Evolutionary conservation across 1,140 invertebrate species (phyloP).

Genomic region (Coelopa frigida): DNA sequence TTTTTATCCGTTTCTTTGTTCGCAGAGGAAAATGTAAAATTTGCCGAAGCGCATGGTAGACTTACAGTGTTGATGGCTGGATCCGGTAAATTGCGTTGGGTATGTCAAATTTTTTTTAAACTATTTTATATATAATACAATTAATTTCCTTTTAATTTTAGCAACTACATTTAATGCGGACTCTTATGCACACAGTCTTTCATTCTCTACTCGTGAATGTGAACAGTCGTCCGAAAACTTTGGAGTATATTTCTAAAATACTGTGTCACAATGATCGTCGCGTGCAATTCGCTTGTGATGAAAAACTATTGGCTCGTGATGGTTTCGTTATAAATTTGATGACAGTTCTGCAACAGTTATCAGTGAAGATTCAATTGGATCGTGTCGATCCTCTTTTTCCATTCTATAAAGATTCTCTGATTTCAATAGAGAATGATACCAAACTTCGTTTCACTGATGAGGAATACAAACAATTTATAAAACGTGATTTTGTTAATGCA

Average conservation of each 20-base stretch:
- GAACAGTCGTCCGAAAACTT: conserved; percentile 61
- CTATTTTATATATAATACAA: not conserved
- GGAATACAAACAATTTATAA: conserved; percentile 69
- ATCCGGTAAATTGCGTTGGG: conserved; percentile 35
- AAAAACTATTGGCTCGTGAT: conserved; percentile 76
- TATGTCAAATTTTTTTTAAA: conserved; percentile 16
- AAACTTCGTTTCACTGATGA: conserved; percentile 73
- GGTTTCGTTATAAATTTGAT: conserved; percentile 93
- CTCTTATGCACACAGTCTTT: conserved; percentile 70
- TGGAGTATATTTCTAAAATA: conserved; percentile 71
- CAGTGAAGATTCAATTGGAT: conserved; percentile 76
- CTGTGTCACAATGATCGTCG: conserved; percentile 77
- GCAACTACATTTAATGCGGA: conserved; percentile 64
- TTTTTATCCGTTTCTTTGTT: conserved; percentile 86
- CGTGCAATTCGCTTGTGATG: conserved; percentile 83
- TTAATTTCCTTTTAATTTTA: conserved; percentile 26
- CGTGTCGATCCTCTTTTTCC: conserved; percentile 81
- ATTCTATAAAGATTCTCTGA: conserved; percentile 70
- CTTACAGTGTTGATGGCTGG: conserved; percentile 39
- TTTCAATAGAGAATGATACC: conserved; percentile 78
- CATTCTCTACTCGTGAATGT: conserved; percentile 77
- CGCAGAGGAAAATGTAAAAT: conserved; percentile 81
- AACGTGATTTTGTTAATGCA: conserved; percentile 25
- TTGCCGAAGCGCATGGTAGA: conserved; percentile 57
- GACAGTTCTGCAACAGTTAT: conserved; percentile 79